Evolutionary conservation across 1,140 invertebrate genomes (phyloP).

Genomic region (Cepaea nemoralis): DNA sequence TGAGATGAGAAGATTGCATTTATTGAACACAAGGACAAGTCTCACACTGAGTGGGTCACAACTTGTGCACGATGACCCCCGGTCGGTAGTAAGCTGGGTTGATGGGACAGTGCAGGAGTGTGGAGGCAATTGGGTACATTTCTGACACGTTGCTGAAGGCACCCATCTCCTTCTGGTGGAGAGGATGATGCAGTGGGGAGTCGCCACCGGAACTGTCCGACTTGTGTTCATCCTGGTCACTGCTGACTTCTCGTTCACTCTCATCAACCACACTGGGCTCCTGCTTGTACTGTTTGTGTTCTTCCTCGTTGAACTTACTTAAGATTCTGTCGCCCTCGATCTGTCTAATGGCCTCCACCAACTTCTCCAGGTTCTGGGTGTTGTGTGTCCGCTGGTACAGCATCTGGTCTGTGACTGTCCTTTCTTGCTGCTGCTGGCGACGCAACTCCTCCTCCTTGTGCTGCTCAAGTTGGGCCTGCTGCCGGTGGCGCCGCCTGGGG

Average conservation of each 20-base stretch:
- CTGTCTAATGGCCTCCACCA: conserved; percentile 96
- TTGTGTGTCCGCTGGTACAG: conserved; percentile 25
- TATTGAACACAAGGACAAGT: too few species aligned
- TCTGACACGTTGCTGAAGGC: conserved; percentile 49
- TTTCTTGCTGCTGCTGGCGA: neutral
- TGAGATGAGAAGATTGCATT: too few species aligned
- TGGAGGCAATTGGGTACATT: conserved; percentile 57
- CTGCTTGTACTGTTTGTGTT: conserved; percentile 5
- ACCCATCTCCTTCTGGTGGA: conserved; percentile 37
- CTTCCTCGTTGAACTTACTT: conserved; percentile 21
- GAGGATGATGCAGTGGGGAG: conserved; percentile 52
- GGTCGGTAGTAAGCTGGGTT: conserved; percentile 54
- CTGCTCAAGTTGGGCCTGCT: conserved; percentile 30
- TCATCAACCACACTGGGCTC: conserved; percentile 7
- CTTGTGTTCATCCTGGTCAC: conserved; percentile 58
- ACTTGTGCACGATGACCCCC: conserved; percentile 67
- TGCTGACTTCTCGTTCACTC: conserved; percentile 60
- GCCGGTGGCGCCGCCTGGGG: conserved; percentile 23
- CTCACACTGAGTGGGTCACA: too few species aligned
- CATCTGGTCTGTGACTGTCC: neutral
- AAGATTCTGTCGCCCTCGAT: conserved; percentile 85
- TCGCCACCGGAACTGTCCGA: conserved; percentile 60
- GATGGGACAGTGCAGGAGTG: conserved; percentile 56
- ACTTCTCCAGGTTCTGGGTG: conserved; percentile 94
- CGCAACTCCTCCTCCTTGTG: conserved; percentile 4